Percentiles rank a stretch among this genome's conserved stretches.
Evolutionary conservation across 1,140 invertebrate species (phyloP).

Genomic region (Apis florea): DNA sequence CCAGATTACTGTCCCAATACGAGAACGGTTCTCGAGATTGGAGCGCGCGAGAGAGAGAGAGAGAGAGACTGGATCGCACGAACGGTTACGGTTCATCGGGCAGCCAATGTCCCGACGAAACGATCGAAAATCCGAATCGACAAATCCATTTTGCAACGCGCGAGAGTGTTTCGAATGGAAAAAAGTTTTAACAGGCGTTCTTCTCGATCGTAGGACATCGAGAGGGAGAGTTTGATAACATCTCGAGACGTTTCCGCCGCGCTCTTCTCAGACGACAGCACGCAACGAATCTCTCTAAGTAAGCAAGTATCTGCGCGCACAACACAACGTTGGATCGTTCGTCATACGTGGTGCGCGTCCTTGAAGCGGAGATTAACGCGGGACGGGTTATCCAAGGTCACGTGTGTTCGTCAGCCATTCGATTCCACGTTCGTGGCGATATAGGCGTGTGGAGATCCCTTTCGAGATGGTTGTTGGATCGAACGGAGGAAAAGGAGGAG

Average conservation of each 20-base stretch:
- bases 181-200: too few relatives aligned
- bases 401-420: slow-evolving; percentile 4
- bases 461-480: not conserved
- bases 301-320: too few relatives aligned
- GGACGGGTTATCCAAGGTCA: slow-evolving; percentile 47
- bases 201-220: not conserved
- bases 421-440: too few relatives aligned
- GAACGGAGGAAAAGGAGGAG: slow-evolving; percentile 33
- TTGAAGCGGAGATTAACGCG: slow-evolving; percentile 47
- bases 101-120: slow-evolving; percentile 21
- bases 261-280: slow-evolving; percentile 43
- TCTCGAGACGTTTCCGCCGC: slow-evolving; percentile 68
- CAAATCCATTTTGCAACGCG: too few relatives aligned
- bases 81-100: slow-evolving; percentile 16
- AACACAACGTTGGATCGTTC: not conserved
- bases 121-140: not conserved
- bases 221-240: slow-evolving; percentile 64
- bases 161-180: too few relatives aligned
- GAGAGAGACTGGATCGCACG: slow-evolving; percentile 15
- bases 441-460: not conserved
- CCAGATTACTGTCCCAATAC: slow-evolving; percentile 22
- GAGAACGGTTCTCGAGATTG: slow-evolving; percentile 2
- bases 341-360: slow-evolving; percentile 23
- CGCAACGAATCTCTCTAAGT: too few relatives aligned
- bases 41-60: too few relatives aligned